phyloP scores from a whole-genome alignment of 2,888 invertebrate species.

The Agrenia bidenticulata region DNA sequence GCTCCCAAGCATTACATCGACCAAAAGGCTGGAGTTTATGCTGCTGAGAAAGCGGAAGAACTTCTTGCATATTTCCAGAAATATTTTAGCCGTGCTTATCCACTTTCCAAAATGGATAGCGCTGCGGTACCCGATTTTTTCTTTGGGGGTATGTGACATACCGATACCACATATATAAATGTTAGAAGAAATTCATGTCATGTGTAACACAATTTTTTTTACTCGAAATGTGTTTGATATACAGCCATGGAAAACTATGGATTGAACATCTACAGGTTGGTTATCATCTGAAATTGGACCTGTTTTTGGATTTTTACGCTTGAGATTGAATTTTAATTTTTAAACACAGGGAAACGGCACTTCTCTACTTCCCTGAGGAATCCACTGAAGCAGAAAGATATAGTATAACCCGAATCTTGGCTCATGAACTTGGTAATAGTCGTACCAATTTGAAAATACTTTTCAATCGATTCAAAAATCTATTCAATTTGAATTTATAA shows the following conservation, averaged over 20 bases:
- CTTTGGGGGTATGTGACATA: slow-evolving; percentile 24
- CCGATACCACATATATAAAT: too few relatives aligned
- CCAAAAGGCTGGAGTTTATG: slow-evolving; percentile 29
- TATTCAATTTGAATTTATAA: slow-evolving; percentile 11
- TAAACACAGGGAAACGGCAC: slow-evolving; percentile 33
- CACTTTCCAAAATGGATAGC: slow-evolving; percentile 40
- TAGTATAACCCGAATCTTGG: slow-evolving; percentile 35
- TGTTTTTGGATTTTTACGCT: background rate
- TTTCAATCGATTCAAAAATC: background rate
- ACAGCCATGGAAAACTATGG: slow-evolving; percentile 43
- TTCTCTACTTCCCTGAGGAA: slow-evolving; percentile 40
- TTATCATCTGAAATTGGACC: too few relatives aligned
- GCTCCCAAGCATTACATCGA: slow-evolving; percentile 42
- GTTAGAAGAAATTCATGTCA: too few relatives aligned
- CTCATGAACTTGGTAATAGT: slow-evolving; percentile 46
- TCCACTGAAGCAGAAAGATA: slow-evolving; percentile 44
- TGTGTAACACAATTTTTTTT: too few relatives aligned
- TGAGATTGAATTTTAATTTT: background rate
- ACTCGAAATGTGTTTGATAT: background rate
- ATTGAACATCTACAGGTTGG: slow-evolving; percentile 44
- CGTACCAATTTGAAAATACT: background rate
- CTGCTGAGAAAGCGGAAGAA: slow-evolving; percentile 34
- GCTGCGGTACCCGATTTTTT: slow-evolving; percentile 44
- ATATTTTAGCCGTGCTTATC: slow-evolving; percentile 29
- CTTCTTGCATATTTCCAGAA: slow-evolving; percentile 30